Evolutionary conservation across 2,797 vertebrate species (phyloP), one percentile per base, ranked within the genome.

Genomic region (Pampus argenteus): DNA sequence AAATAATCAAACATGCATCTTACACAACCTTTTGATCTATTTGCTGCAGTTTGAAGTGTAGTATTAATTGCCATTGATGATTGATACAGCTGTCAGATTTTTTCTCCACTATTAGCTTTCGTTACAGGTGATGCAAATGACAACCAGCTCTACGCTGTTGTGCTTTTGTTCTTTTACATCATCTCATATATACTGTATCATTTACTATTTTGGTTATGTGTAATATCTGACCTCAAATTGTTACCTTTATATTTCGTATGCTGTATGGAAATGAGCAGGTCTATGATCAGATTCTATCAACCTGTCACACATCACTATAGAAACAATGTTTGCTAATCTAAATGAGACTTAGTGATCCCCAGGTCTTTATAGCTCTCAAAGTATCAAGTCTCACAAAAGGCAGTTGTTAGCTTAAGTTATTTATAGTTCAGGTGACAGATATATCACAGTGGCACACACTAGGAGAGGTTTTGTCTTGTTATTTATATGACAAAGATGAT

Each of bases 351-450:
- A 88, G 88, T 76, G 64, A 59, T 87, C 82, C 59, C 51, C 14
- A 2, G 14, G 69, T 78, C 65, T 73, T 71, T 74, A 81, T 56
- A 74, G 65, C 72, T 85, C 74, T 86, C 81, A 82, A 71, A 74
- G 66, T 69, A 77, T 76, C 63, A 57, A 44, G 52, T 66, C 67
- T 62, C 68, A 82, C 77, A 83, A 81, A 90, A 85, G 60, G 25
- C 52, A 63, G 57, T 85, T 86, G 81, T 78, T 72, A 64, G 69
- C 56, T 66, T 20, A 70, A 78, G 83, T 76, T 91, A 92, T 89
- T 92, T 83, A 85, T 86, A 91, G 84, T 23, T 0, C 52, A 65
- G 40, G 65, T 56, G 62, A 79, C 62, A 58, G 70, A 80, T 74
- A 70, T 74, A 66, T 85, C 71, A 69, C 8, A 71, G 70, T 22